Base-by-base conservation (phyloP, 2,888 invertebrate species). In the Syrphus vitripennis region DNA sequence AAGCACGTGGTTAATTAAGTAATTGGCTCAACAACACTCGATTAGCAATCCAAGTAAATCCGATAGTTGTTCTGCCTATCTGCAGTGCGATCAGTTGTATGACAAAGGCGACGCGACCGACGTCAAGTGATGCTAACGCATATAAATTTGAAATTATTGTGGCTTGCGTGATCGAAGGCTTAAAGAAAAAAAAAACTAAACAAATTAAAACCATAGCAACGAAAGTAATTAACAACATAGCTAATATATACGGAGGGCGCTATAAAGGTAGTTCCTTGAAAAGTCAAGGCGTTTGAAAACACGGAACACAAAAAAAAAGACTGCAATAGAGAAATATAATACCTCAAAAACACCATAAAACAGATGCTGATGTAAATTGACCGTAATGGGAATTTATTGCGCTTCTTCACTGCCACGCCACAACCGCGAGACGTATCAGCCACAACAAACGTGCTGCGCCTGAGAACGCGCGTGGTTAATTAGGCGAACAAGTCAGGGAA, bases 321-420 rank as follows among this genome's bases (percentile, higher is more conserved):
- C 19, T 19, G 4, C 1, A 16, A 37, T 10, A 21, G 10, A 37
- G 2, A 2, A 48, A 21, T 7, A 12, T 40, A 34, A 61, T 40
- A n/a, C 59, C 53, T 45, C 16, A 31, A 45, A 57, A 69, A 80
- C 26, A 9, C 69, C 57, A 72, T 74, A 82, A 77, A 77, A 69
- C 82, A 74, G 72, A 77, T 63, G 77, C 48, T 86, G 86, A 86
- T 86, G 86, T 82, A 82, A 86, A 86, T 78, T 86, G 86, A 86
- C 69, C 37, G 70, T 82, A 86, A 86, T 86, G 77, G 61, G 63
- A 82, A 82, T 77, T 82, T 82, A 86, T 82, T 50, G 48, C 72
- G 34, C 67, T 31, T 34, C 29, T 65, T 40, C 10, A 6, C 9
- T 57, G 10, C 31, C 10, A 29, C 7, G 26, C 26, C 48, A 24